A percentile compares a stretch with the other conserved stretches of the same genome.
Evolutionary conservation across 2,113 vertebrate species (phyloP).

Genomic region (Amphiprion percula): DNA sequence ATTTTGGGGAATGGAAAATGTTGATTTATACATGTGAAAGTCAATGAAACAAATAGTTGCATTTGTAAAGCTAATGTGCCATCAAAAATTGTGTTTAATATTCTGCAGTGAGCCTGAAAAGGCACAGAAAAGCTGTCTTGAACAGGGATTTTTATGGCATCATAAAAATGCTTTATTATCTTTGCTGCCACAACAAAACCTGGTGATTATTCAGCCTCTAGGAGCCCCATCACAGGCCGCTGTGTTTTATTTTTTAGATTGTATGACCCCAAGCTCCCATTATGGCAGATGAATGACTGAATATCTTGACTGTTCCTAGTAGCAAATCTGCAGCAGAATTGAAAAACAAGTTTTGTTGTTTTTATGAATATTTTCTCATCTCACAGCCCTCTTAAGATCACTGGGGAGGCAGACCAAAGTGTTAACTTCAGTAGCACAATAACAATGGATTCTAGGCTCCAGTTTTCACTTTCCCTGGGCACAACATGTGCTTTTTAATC

Average conservation of each 20-base stretch:
- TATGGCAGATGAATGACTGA: slow-evolving; percentile 67
- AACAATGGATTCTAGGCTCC: slow-evolving; percentile 11
- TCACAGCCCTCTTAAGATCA: slow-evolving; percentile 40
- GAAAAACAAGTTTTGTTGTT: slow-evolving; percentile 51
- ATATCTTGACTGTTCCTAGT: slow-evolving; percentile 47
- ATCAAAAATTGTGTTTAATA: slow-evolving; percentile 42
- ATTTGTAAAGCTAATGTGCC: slow-evolving; percentile 50
- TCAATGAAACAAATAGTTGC: slow-evolving; percentile 46
- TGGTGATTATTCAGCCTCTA: slow-evolving; percentile 70
- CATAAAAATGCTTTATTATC: slow-evolving; percentile 72
- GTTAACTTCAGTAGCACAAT: slow-evolving; percentile 24
- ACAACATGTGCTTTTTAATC: slow-evolving; percentile 49
- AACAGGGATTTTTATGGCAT: slow-evolving; percentile 56
- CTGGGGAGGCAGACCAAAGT: slow-evolving; percentile 28
- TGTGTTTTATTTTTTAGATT: slow-evolving; percentile 60
- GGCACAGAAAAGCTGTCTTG: slow-evolving; percentile 51
- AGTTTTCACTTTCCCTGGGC: slow-evolving; percentile 21
- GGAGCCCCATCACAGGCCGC: slow-evolving; percentile 62
- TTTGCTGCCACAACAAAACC: slow-evolving; percentile 69
- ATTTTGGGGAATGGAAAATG: slow-evolving; percentile 36
- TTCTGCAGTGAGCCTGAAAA: slow-evolving; percentile 47
- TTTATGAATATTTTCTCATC: slow-evolving; percentile 57
- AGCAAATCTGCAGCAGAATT: slow-evolving; percentile 33
- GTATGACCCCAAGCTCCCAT: slow-evolving; percentile 69
- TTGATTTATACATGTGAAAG: slow-evolving; percentile 49